Evolutionary conservation across 2,888 invertebrate genomes (phyloP), one percentile per base, ranked within the genome.

Genomic region (Nysson spinosus): DNA sequence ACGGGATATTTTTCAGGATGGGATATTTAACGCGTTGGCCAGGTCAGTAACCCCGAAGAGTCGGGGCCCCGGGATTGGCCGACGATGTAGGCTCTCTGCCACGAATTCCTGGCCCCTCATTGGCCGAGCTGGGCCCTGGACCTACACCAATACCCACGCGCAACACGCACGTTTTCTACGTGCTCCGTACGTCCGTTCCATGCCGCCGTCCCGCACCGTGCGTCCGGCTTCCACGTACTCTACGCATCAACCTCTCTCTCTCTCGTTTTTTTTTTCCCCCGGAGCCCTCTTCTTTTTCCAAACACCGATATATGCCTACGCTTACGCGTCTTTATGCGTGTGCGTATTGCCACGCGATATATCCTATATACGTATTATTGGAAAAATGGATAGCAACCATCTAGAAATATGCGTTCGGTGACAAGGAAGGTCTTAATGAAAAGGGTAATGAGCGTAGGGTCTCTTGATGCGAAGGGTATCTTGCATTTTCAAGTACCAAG

Each of bases 1-100:
- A 73, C 70, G 75, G 75, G 79, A 81, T 85, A 85, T 85, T 86
- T 86, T 86, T 86, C 86, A 84, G 85, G 85, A 85, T 84, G 83
- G 85, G 85, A 86, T 85, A 86, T 86, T 86, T 86, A 86, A 85
- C 86, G 86, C 85, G 84, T 82, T 82, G 85, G 82, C 79, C 79
- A 84, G 86, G 86, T 86, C 86, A 83, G 82, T 84, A 83, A 85
- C 86, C 86, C 79, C 80, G 71, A 60, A 61, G 66, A 75, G 71
- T 66, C 73, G 81, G 78, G 82, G 80, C 81, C 80, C 81, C 77
- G 78, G 80, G 79, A 85, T 84, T 85, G 85, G 84, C 80, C 82
- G 83, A 78, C 75, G 74, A 70, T 73, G 80, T 71, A 68, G 77
- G 68, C 79, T 74, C 77, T 80, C 81, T 85, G 83, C 84, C 83